A percentile compares a stretch with the other conserved stretches of the same genome.
These are phyloP conservation scores for Sepiola atlantica DNA, from an alignment of 2,888 invertebrate genomes.

Conservation along the genomic window DNA sequence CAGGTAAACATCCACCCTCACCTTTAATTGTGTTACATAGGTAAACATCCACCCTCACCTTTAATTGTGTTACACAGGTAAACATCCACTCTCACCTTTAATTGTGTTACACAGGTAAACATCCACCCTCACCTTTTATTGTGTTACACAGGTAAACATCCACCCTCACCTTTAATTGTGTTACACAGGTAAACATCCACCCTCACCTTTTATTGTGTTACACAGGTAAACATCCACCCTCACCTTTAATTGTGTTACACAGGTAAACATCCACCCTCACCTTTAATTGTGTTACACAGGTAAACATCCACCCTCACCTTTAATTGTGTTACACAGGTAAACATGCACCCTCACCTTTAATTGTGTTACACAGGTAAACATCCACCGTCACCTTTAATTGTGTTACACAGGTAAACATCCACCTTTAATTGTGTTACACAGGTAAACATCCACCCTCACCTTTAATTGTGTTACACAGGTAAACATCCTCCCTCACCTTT, in stretches of 20 bases:
- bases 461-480: conserved; percentile 69
- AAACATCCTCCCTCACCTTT: not conserved
- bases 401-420: conserved; percentile 65
- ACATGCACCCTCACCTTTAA: conserved; percentile 45
- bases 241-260: conserved; percentile 64
- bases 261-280: conserved; percentile 62
- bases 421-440: conserved; percentile 63
- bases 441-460: conserved; percentile 59
- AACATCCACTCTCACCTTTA: not conserved
- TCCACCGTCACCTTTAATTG: conserved; percentile 55
- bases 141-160: conserved; percentile 66
- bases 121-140: conserved; percentile 51
- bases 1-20: conserved; percentile 63
- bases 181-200: conserved; percentile 63
- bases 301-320: conserved; percentile 52
- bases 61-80: conserved; percentile 69
- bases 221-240: conserved; percentile 62
- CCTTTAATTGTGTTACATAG: conserved; percentile 67
- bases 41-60: conserved; percentile 57
- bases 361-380: conserved; percentile 67
- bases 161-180: conserved; percentile 58
- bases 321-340: conserved; percentile 68
- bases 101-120: conserved; percentile 68
- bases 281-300: conserved; percentile 68
- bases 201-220: conserved; percentile 63